Conservation (phyloP, 2,797 vertebrate genomes). For the Rhynchotus rufescens region DNA sequence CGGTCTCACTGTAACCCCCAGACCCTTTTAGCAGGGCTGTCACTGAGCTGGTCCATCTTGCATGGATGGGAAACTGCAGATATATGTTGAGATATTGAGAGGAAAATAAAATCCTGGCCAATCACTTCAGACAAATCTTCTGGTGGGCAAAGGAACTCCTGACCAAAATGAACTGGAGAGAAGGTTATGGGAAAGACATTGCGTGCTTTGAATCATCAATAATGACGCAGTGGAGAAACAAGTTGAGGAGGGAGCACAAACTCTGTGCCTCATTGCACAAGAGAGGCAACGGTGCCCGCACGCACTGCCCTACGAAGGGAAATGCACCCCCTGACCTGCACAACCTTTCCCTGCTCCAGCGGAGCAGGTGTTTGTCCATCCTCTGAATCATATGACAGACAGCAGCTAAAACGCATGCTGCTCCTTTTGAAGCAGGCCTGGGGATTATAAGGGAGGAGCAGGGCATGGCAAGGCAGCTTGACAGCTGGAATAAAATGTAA, state of each 20-base stretch:
- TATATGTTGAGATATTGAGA: background rate
- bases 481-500: background rate
- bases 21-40: no score
- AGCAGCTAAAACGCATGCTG: background rate
- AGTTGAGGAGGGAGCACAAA: background rate
- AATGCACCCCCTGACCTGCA: conserved; percentile 19
- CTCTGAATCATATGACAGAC: conserved; percentile 2
- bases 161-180: background rate
- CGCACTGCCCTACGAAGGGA: background rate
- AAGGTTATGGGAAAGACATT: background rate
- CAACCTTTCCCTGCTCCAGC: background rate
- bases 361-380: background rate
- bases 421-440: background rate
- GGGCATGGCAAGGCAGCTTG: background rate
- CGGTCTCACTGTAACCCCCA: no score
- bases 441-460: conserved; percentile 23
- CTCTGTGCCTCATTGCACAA: conserved; percentile 36
- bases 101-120: background rate
- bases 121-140: background rate
- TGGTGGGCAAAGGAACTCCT: background rate
- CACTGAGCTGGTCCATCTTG: no score
- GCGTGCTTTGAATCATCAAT: background rate
- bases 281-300: conserved; percentile 2
- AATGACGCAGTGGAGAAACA: conserved; percentile 11
- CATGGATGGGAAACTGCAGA: background rate